Evolutionary conservation across 2,113 vertebrate genomes (phyloP).

Genomic region (human): GRCh38 chr5:59874501-59875000

Average conservation of each 20-base stretch:
- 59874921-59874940: neutral
- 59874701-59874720: neutral
- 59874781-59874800: neutral
- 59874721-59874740: neutral
- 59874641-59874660: neutral
- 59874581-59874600: conserved; percentile 13
- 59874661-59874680: neutral
- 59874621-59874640: neutral
- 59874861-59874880: neutral
- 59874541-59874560: neutral
- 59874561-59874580: conserved; percentile 18
- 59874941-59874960: neutral
- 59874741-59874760: neutral
- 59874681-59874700: neutral
- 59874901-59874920: neutral
- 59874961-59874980: neutral
- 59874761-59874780: neutral
- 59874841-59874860: neutral
- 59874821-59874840: neutral
- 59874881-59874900: neutral
- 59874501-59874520: conserved; percentile 1
- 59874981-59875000: neutral
- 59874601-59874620: neutral
- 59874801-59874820: neutral
- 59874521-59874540: neutral